Conservation (phyloP, 92 coral and sea anemone genomes). For the Phymanthus crucifer region DNA sequence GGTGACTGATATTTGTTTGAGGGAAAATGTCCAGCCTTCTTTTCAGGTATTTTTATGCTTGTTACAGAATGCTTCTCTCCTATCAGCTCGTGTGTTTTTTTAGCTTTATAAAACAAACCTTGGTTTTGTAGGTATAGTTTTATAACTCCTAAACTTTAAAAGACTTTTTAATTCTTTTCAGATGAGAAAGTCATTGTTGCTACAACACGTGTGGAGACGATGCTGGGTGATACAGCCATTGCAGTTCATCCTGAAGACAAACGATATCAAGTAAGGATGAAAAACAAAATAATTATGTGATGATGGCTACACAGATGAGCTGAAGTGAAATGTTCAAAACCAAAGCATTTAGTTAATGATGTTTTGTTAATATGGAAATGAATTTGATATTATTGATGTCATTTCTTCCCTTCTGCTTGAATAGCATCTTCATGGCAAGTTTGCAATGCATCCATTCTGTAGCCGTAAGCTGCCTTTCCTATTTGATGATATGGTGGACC, state of each 20-base stretch:
- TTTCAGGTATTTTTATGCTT: too few species aligned
- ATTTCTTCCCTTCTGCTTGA: neutral
- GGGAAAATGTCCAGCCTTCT: too few species aligned
- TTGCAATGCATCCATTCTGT: conserved; percentile 96
- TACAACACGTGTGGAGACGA: conserved; percentile 96
- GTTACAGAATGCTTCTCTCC: neutral
- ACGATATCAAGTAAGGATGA: conserved; percentile 76
- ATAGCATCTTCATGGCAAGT: conserved; percentile 97
- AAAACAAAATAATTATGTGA: neutral
- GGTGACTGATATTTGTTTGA: too few species aligned
- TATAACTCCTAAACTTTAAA: neutral
- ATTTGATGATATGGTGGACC: conserved; percentile 95
- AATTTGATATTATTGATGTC: neutral
- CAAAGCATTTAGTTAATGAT: neutral
- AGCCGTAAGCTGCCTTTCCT: conserved; percentile 86
- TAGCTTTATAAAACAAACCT: too few species aligned
- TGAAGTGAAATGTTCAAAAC: too few species aligned
- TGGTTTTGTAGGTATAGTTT: neutral
- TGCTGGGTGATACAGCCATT: conserved; percentile 96
- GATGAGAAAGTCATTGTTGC: conserved; percentile 95
- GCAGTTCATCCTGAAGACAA: conserved; percentile 97
- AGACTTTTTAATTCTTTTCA: neutral
- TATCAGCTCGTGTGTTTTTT: too few species aligned
- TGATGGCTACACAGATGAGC: neutral
- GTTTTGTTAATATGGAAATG: neutral